phyloP scores from a whole-genome alignment of 2,797 vertebrate genomes.

The Gastrophryne carolinensis region DNA sequence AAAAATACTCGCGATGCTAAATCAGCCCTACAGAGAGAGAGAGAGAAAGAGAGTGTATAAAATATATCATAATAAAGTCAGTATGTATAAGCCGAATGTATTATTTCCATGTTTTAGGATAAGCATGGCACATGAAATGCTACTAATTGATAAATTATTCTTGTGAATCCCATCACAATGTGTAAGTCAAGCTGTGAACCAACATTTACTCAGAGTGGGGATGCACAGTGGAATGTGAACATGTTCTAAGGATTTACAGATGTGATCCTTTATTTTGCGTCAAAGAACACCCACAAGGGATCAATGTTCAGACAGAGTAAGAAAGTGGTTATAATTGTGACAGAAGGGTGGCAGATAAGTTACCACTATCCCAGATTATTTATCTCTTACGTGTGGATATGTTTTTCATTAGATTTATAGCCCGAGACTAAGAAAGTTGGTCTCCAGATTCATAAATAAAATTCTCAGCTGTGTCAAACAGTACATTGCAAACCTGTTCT shows the following conservation, averaged over 20 bases:
- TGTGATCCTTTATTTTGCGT: not conserved
- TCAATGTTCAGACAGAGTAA: not conserved
- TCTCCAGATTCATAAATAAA: slow-evolving; percentile 11
- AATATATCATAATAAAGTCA: too few species aligned
- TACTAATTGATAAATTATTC: not conserved
- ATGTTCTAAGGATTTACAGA: slow-evolving; percentile 7
- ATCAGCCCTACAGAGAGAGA: too few species aligned
- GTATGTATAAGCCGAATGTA: too few species aligned
- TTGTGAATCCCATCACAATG: not conserved
- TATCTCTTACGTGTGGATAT: not conserved
- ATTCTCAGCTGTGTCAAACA: slow-evolving; percentile 37
- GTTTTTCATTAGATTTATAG: not conserved
- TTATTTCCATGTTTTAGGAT: too few species aligned
- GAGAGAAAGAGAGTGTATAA: too few species aligned
- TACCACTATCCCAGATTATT: not conserved
- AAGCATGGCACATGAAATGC: not conserved
- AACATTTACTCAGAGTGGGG: not conserved
- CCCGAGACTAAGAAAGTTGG: not conserved
- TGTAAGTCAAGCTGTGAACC: not conserved
- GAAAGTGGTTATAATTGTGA: not conserved
- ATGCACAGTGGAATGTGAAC: not conserved
- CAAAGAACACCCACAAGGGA: slow-evolving; percentile 2
- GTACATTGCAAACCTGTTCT: slow-evolving; percentile 31
- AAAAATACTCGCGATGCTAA: too few species aligned
- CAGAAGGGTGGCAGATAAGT: not conserved